Evolutionary conservation across 2,888 invertebrate genomes (phyloP).

Genomic region (Clostera curtula): DNA sequence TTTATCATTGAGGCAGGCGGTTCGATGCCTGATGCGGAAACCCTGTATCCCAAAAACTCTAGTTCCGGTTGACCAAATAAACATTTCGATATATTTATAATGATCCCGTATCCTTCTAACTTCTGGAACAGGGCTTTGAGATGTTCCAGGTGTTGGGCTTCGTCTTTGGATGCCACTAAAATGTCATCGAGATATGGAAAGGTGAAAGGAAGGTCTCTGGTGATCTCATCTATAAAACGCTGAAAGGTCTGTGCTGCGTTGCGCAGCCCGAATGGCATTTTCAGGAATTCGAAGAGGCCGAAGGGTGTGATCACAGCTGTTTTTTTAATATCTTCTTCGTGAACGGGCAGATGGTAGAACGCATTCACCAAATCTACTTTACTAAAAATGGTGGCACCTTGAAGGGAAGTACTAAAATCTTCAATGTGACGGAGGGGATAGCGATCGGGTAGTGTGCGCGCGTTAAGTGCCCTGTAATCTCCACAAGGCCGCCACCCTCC

Average conservation of each 20-base stretch:
- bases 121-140: slow-evolving; percentile 1
- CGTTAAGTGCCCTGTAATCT: too few relatives aligned
- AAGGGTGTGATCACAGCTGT: slow-evolving; percentile 2
- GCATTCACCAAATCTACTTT: slow-evolving; percentile 3
- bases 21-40: slow-evolving; percentile 5
- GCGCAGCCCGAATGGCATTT: background rate
- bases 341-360: slow-evolving; percentile 1
- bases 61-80: slow-evolving; percentile 1
- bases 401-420: too few relatives aligned
- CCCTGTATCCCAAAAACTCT: slow-evolving; percentile 3
- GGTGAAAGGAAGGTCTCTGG: slow-evolving; percentile 2
- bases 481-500: too few relatives aligned
- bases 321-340: slow-evolving; percentile 2
- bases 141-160: background rate
- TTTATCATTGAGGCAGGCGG: slow-evolving; percentile 6
- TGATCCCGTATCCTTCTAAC: background rate
- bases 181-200: slow-evolving; percentile 5
- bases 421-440: too few relatives aligned
- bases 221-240: slow-evolving; percentile 2
- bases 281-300: slow-evolving; percentile 1
- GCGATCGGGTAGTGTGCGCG: too few relatives aligned
- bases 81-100: background rate
- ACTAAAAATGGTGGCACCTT: slow-evolving; percentile 1
- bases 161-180: background rate
- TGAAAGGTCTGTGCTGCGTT: slow-evolving; percentile 1